Conservation (phyloP, 2,113 vertebrate genomes). For the Paratilapia polleni region DNA sequence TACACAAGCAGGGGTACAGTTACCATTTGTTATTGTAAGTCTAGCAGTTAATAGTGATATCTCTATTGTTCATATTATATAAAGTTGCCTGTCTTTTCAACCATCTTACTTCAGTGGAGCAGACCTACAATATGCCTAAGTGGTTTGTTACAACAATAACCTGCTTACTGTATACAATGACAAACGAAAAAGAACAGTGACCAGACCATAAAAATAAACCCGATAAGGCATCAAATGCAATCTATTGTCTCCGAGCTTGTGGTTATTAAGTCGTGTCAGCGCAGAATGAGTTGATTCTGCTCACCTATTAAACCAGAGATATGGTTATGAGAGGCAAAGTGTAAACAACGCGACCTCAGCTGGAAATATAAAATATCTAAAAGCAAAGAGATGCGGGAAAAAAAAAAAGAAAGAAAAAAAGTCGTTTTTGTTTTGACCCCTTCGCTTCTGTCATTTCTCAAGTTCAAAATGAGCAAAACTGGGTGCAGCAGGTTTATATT, state of each 20-base stretch:
- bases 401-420: conserved; percentile 36
- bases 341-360: conserved; percentile 60
- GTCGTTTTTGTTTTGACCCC: background rate
- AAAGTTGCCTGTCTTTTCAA: conserved; percentile 41
- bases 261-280: conserved; percentile 14
- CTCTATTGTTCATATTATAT: conserved; percentile 63
- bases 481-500: conserved; percentile 45
- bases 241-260: conserved; percentile 37
- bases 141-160: conserved; percentile 63
- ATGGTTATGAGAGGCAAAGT: conserved; percentile 47
- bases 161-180: conserved; percentile 59
- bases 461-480: conserved; percentile 36
- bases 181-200: conserved; percentile 54
- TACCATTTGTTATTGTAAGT: conserved; percentile 59
- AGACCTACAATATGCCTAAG: conserved; percentile 55
- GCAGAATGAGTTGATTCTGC: conserved; percentile 18
- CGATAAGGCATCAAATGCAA: conserved; percentile 61
- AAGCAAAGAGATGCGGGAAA: conserved; percentile 51
- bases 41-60: conserved; percentile 64
- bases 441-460: conserved; percentile 8
- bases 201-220: conserved; percentile 58
- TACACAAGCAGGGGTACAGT: conserved; percentile 62
- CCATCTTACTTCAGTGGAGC: conserved; percentile 40
- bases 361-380: conserved; percentile 49
- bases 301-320: conserved; percentile 35